Conservation (phyloP, 1,140 invertebrate genomes). For the Diorhabda elongata region DNA sequence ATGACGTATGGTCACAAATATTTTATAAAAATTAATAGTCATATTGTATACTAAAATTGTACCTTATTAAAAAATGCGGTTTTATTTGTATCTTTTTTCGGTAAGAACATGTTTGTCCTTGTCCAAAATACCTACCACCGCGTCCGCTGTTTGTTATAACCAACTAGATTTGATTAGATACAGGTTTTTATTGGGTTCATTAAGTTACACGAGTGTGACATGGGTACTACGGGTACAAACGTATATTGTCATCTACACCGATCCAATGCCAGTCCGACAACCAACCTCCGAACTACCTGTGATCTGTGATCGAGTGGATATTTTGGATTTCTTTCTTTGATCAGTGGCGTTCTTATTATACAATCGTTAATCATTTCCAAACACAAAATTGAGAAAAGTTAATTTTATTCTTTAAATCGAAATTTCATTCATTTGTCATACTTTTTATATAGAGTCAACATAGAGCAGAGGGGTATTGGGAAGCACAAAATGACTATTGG, state of each 20-base stretch:
- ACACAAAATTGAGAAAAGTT: too few species aligned
- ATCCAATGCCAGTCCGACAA: not conserved
- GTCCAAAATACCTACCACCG: not conserved
- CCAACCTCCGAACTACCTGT: conserved; percentile 10
- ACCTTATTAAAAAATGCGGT: too few species aligned
- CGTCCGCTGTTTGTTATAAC: conserved; percentile 16
- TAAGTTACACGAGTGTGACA: conserved; percentile 24
- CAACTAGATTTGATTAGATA: conserved; percentile 29
- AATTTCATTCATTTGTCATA: too few species aligned
- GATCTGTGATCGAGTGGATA: conserved; percentile 2
- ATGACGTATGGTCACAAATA: too few species aligned
- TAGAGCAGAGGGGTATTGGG: too few species aligned
- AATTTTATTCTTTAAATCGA: too few species aligned
- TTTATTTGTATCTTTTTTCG: too few species aligned
- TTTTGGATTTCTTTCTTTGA: conserved; percentile 1
- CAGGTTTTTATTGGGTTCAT: conserved; percentile 29
- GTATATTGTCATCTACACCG: conserved; percentile 18
- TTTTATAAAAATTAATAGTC: too few species aligned
- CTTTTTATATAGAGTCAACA: too few species aligned
- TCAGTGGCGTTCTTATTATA: not conserved
- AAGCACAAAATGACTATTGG: too few species aligned
- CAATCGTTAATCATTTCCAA: not conserved
- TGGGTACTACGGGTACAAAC: conserved; percentile 1
- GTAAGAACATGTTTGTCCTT: not conserved
- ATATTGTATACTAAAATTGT: too few species aligned